Evolutionary conservation across 2,888 invertebrate species (phyloP).

Genomic region (Rutpela maculata): DNA sequence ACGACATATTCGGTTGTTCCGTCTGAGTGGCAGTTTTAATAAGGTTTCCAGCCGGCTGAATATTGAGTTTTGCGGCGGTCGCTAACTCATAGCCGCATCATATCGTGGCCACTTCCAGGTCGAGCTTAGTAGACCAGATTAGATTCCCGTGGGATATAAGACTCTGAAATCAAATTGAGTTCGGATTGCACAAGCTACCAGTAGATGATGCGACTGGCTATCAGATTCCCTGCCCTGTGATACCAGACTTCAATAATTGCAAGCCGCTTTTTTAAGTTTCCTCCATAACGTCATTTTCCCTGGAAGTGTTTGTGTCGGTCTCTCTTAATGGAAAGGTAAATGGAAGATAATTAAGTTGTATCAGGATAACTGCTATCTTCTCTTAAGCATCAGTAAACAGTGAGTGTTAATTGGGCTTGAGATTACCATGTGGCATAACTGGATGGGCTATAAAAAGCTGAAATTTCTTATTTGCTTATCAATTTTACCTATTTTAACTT

Average conservation of each 20-base stretch:
- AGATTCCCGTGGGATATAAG: constrained; percentile 71
- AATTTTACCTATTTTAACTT: no score
- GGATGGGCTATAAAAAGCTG: no score
- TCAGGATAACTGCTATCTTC: no score
- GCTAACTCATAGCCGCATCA: constrained; percentile 61
- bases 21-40: constrained; percentile 74
- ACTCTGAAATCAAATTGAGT: constrained; percentile 74
- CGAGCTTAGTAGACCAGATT: constrained; percentile 74
- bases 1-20: constrained; percentile 69
- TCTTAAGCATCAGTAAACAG: no score
- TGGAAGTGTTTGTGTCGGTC: neutral
- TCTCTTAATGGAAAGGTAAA: neutral
- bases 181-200: constrained; percentile 71
- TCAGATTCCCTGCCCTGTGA: constrained; percentile 65
- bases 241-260: constrained; percentile 67
- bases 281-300: constrained; percentile 10
- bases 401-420: no score
- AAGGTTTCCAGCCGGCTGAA: constrained; percentile 75
- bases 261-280: constrained; percentile 53
- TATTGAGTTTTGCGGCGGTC: constrained; percentile 73
- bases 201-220: constrained; percentile 59
- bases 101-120: constrained; percentile 73
- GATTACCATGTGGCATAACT: no score
- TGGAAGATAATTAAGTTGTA: no score
- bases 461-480: no score